Base-by-base conservation (phyloP, 2,797 vertebrate genomes). In the Tiaroga cobitis region DNA sequence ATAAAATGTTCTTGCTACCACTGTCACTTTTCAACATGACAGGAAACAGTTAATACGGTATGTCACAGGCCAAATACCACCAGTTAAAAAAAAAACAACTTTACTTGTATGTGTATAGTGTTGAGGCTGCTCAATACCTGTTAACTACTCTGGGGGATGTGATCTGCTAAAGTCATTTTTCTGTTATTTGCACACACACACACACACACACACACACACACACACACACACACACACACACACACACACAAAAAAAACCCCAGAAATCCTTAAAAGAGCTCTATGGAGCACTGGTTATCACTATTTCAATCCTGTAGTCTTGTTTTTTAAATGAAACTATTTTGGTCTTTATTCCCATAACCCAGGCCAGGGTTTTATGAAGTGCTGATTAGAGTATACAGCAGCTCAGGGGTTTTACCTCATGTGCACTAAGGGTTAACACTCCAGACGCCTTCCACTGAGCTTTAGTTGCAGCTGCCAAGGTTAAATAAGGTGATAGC, bases 1-100 rank as follows among this genome's bases (percentile, higher is more conserved):
- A 90, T 74, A 81, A 87, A 89, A 89, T 81, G 84, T 85, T 83
- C n/a, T 76, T 81, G 54, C 85, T 85, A 89, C 82, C 86, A 89
- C 92, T 92, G 92, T 92, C 92, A 90, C 92, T 91, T 91, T 91
- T 86, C 56, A 82, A 68, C 37, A 87, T 91, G 90, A 90, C 89
- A 89, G 91, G 91, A 80, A n/a, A 87, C 90, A 89, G 91, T 92
- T 91, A 89, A 93, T 92, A n/a, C n/a, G n/a, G n/a, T n/a, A 92
- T 93, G 91, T 93, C 91, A 89, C 70, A 37, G 88, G 83, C 73
- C 86, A 92, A 90, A 92, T 90, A 90, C 86, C 86, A 54, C 85
- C 8, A 79, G 87, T 86, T 91, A 93, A 93, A 93, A 93, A 29
- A 94, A 93, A 11, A 3, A 43, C 5, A 80, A 87, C 87, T 49